Evolutionary conservation across 2,113 vertebrate species (phyloP).

Genomic region (Cathartes aura): DNA sequence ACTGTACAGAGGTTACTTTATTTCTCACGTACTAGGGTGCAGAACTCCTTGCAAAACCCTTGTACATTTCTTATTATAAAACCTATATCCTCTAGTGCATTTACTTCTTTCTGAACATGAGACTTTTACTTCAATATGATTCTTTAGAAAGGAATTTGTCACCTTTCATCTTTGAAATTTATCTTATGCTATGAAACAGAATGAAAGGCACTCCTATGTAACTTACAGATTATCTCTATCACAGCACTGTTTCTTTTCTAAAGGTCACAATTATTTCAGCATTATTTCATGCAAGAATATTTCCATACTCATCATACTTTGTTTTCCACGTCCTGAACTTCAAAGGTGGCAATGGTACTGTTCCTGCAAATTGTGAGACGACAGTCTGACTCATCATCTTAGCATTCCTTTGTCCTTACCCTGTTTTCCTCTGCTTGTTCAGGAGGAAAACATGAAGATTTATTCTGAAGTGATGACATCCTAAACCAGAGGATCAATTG

Average conservation of each 20-base stretch:
- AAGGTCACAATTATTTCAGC: constrained; percentile 2
- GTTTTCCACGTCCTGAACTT: not conserved
- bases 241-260: not conserved
- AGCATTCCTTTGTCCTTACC: not conserved
- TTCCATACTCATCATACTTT: not conserved
- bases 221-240: not conserved
- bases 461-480: not conserved
- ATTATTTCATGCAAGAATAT: not conserved
- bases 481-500: not conserved
- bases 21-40: not conserved
- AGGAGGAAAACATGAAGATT: not conserved
- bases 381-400: not conserved
- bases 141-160: not conserved
- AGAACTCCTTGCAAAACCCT: not conserved
- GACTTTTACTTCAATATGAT: not conserved
- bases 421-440: not conserved
- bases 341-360: not conserved
- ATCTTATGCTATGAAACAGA: not conserved
- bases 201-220: not conserved
- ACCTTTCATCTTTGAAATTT: not conserved
- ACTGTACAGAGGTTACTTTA: not conserved
- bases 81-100: not conserved
- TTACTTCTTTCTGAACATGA: not conserved
- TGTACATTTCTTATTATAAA: not conserved
- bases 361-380: not conserved